Base-by-base conservation (phyloP, 2,888 invertebrate species). In the Philhelius pedissequus region DNA sequence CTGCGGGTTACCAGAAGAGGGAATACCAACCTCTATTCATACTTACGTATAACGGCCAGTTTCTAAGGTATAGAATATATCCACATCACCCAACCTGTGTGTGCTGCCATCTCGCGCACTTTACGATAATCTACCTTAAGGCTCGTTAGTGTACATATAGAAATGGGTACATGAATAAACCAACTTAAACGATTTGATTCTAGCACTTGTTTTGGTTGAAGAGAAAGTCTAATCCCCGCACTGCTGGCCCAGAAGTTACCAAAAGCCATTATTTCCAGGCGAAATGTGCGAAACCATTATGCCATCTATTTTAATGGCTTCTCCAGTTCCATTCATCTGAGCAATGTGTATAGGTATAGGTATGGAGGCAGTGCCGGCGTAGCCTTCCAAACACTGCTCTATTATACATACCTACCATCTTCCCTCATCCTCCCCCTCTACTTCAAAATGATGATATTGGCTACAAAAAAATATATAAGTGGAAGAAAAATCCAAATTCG, bases 241-340 rank as follows among this genome's bases (percentile, higher is more conserved):
- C 45, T 5, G 9, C 43, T 20, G 18, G 64, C 45, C 64, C 71
- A 78, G 70, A 52, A 77, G 76, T 62, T 62, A 62, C 25, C 32
- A 25, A 48, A 45, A 78, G 58, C 64, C 58, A 78, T 78, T 78
- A 71, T 48, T 66, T 78, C 13, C 78, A 78, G 60, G 66, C 66
- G 15, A 79, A 79, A 73, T 79, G 79, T 79, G 68, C 68, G 68
- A 81, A 70, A 32, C 70, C 80, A 81, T 81, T 81, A 81, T 70
- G 48, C 60, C 68, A 45, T 58, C 40, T 54, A 79, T 62, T 60
- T 60, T 79, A 79, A 79, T 68, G 50, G 74, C 32, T 60, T 52
- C 60, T 13, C 54, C 40, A 48, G 18, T 6, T 8, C 35, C 56
- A 56, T 56, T 56, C 56, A 56, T 56, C 5, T 35, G 20, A 8